phyloP scores from a whole-genome alignment of 1,140 invertebrate genomes.

The Odontomachus brunneus region DNA sequence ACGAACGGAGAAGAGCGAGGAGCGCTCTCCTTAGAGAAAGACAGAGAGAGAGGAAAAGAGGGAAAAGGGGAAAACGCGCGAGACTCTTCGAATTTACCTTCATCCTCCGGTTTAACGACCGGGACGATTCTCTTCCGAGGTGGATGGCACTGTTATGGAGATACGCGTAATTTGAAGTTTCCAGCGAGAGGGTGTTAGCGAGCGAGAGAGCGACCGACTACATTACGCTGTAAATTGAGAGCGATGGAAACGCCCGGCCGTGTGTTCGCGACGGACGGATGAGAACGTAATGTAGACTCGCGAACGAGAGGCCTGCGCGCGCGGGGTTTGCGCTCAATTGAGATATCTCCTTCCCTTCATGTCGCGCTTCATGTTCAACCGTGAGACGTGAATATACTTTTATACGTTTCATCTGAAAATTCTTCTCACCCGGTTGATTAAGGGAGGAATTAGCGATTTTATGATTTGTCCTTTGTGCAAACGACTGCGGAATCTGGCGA shows the following conservation, averaged over 20 bases:
- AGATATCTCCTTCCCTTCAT: no score
- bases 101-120: constrained; percentile 29
- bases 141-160: constrained; percentile 14
- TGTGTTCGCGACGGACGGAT: constrained; percentile 14
- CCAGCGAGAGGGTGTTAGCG: neutral
- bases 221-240: constrained; percentile 45
- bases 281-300: constrained; percentile 7
- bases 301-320: neutral
- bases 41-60: no score
- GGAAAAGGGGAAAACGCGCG: neutral
- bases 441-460: no score
- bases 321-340: no score
- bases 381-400: no score
- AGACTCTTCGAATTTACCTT: constrained; percentile 42
- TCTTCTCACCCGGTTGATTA: no score
- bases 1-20: neutral
- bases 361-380: no score
- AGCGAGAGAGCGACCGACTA: constrained; percentile 9
- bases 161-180: constrained; percentile 43
- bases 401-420: no score
- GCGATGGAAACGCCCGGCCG: constrained; percentile 1
- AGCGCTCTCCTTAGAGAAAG: neutral
- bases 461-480: no score
- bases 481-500: no score
- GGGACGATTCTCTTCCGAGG: neutral